Base-by-base conservation (phyloP, 1,140 invertebrate species). In the Amyelois transitella region DNA sequence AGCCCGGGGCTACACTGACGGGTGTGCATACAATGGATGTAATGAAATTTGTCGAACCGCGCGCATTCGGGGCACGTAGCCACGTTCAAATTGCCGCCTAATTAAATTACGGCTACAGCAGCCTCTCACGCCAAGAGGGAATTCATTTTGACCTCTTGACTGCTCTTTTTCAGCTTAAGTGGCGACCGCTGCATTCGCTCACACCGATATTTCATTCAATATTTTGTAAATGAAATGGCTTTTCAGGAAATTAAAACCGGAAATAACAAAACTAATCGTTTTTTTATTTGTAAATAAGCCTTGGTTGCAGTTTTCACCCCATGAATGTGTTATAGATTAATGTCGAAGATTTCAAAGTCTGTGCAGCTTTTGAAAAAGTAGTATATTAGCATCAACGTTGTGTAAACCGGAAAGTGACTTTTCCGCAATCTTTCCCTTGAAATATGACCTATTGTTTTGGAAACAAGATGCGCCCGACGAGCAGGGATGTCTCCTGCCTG, bases 41-140 rank as follows among this genome's bases (percentile, higher is more conserved):
- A 82, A 80, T 81, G 74, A 77, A 83, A 79, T 83, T 83, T 73
- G 69, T 69, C 58, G 62, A 72, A 64, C 56, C 62, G 55, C 50
- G 58, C 19, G 67, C 69, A 77, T 83, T 75, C 77, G 58, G 55
- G 63, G 77, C 77, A 83, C 77, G 80, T 79, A 55, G 61, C 64
- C 64, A 64, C 61, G 64, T 62, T 68, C 67, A 69, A 83, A 81
- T 81, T 83, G 69, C 67, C 67, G 62, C 64, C 72, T 81, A 79
- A 83, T 81, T 83, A 72, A 77, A 81, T 83, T 77, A 77, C 64
- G 48, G 32, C 56, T 28, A 53, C 53, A 62, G 69, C 64, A 69
- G 56, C 60, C 53, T 52, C 51, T 38, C 32, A n/a, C 49, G 12
- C 44, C 44, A 22, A 56, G 55, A 43, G 50, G 57, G 63, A 69